Evolutionary conservation across 2,888 invertebrate genomes (phyloP), one percentile per base, ranked within the genome.

Genomic region (Beris morrisii): DNA sequence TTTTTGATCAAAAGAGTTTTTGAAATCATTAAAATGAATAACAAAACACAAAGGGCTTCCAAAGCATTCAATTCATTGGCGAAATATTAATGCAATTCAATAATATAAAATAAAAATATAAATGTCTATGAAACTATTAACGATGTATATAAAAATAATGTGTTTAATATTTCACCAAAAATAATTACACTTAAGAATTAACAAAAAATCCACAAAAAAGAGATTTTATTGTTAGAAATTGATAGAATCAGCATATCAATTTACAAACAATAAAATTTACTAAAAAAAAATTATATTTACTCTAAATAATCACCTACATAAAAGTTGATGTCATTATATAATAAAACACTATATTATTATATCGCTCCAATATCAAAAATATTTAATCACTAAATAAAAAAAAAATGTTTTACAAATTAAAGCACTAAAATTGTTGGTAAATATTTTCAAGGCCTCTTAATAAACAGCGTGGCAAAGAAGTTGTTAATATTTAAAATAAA

Each of bases 231-330:
- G 73, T 73, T 72, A 74, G 77, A 74, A 69, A 74, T 76, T 75
- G 73, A 77, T 76, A 77, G 76, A 79, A 79, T 77, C 78, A 79
- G 79, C 79, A 79, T 79, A 79, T 79, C 79, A 79, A 78, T 79
- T 77, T 75, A 73, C 57, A 71, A 74, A 72, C 72, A 71, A 69
- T 71, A 70, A 64, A 70, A 71, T 72, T 70, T 72, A 70, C 59
- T 66, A 65, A 65, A 69, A 70, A 69, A 70, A 66, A 69, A 67
- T 22, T 22, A 22, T 67, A 71, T 38, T 52, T 57, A 58, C 28
- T 30, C 44, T n/a, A 59, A 38, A 9, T 38, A 65, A 44, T 53
- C 31, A 38, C 38, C 50, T 50, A 30, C 50, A 55, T 55, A 64
- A 57, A 58, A 57, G 45, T 58, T 44, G 53, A 58, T 58, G 53